Conservation (phyloP, 1,140 invertebrate species). For the Drosophila pandora region DNA sequence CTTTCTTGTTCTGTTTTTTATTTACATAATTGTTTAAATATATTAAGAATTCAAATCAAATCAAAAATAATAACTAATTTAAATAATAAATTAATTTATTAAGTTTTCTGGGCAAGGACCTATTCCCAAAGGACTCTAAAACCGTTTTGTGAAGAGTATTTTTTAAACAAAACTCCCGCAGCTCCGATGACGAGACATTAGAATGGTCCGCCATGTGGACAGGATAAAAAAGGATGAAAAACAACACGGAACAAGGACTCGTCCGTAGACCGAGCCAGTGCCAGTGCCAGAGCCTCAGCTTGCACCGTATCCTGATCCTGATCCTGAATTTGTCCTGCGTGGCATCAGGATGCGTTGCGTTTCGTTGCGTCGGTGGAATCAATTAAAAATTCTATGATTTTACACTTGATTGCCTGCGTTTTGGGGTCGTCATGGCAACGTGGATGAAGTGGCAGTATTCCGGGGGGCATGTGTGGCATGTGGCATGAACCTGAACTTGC, state of each 20-base stretch:
- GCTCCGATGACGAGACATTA: slow-evolving; percentile 54
- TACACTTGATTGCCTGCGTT: slow-evolving; percentile 77
- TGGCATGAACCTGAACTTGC: slow-evolving; percentile 37
- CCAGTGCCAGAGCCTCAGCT: slow-evolving; percentile 1
- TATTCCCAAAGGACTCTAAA: neutral
- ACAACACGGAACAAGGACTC: slow-evolving; percentile 18
- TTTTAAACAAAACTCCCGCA: slow-evolving; percentile 33
- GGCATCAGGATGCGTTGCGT: slow-evolving; percentile 21
- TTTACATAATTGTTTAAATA: neutral
- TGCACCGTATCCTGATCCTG: neutral
- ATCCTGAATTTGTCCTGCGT: slow-evolving; percentile 18
- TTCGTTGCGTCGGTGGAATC: slow-evolving; percentile 62
- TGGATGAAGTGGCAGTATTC: neutral
- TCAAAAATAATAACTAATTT: too few species aligned
- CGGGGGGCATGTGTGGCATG: neutral
- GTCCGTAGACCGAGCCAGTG: too few species aligned
- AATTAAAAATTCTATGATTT: slow-evolving; percentile 81
- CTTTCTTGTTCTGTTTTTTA: neutral
- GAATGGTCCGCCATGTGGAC: slow-evolving; percentile 26
- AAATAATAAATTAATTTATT: too few species aligned
- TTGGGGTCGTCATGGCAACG: slow-evolving; percentile 69
- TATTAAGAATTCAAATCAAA: neutral
- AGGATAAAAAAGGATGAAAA: slow-evolving; percentile 6
- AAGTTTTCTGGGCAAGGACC: too few species aligned
- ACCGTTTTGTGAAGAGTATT: neutral